phyloP scores from a whole-genome alignment of 2,888 invertebrate species.

The Dendrolimus houi region DNA sequence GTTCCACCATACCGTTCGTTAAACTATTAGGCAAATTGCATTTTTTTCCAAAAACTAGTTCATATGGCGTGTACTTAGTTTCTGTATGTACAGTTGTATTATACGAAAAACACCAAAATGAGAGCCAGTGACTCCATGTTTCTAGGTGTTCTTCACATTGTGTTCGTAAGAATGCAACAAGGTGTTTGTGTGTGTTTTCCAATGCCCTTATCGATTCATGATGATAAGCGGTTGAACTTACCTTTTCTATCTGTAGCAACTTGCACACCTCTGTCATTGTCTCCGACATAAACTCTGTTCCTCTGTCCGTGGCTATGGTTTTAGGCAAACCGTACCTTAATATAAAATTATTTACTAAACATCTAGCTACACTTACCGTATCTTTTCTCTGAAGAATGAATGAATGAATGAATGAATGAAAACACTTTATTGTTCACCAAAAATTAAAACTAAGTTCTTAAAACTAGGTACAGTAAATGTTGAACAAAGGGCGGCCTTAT shows the following conservation, averaged over 20 bases:
- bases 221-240: conserved; percentile 8
- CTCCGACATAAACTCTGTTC: conserved; percentile 4
- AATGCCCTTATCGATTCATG: conserved; percentile 8
- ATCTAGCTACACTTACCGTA: conserved; percentile 1
- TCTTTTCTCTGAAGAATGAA: not conserved
- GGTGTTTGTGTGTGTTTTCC: conserved; percentile 9
- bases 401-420: no score
- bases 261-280: conserved; percentile 2
- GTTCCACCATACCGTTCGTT: conserved; percentile 7
- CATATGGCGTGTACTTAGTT: conserved; percentile 14
- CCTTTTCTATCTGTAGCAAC: conserved; percentile 6
- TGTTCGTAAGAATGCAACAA: conserved; percentile 6
- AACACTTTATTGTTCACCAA: no score
- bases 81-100: conserved; percentile 13
- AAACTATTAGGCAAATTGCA: conserved; percentile 10
- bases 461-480: no score
- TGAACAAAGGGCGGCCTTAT: no score
- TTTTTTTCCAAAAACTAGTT: conserved; percentile 13
- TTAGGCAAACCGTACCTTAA: conserved; percentile 2
- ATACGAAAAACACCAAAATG: conserved; percentile 14
- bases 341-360: conserved; percentile 4
- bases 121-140: conserved; percentile 12
- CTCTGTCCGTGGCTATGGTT: conserved; percentile 6
- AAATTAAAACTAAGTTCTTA: no score
- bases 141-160: conserved; percentile 3